Base-by-base conservation (phyloP, 1,140 invertebrate species). In the Drosophila dunni region DNA sequence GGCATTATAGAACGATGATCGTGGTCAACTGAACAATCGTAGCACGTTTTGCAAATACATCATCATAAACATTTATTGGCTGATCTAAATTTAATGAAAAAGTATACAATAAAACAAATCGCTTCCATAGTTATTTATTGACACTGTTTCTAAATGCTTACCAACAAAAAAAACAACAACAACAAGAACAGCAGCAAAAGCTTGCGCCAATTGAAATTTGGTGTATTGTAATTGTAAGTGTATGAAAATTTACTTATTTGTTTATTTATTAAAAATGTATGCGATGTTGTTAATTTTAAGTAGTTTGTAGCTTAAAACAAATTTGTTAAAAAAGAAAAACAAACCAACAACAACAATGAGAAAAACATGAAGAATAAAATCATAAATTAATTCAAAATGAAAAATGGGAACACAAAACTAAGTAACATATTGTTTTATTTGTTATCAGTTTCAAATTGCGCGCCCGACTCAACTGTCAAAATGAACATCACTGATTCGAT, bases 231-330 rank as follows among this genome's bases (percentile, higher is more conserved):
- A 29, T 75, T 82, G 75, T 82, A 84, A 60, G 70, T 84, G 70
- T 79, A 64, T 9, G 61, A 71, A 40, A 73, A 81, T 56, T 50
- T 17, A 17, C 17, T 63, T 64, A 77, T 75, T 71, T 84, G 81
- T 80, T 80, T 84, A 78, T 83, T 84, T 71, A 85, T 81, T 78
- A 61, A 69, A 66, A 58, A 75, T 78, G 75, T 81, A 71, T 86
- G 82, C 82, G 79, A 86, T 86, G 82, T 86, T 86, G 82, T 76
- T 86, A 86, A 79, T 76, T 86, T 67, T 86, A 86, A 86, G 82
- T 86, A 86, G 82, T 81, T 78, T 79, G 71, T 86, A 86, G 78
- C 53, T 64, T 70, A 54, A 70, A 71, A 54, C 44, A 78, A 86
- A 86, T 86, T 86, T 86, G 82, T 86, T 86, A 86, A 81, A 70